Evolutionary conservation across 2,113 vertebrate species (phyloP).

Genomic region (Plecturocebus donacophilus): DNA sequence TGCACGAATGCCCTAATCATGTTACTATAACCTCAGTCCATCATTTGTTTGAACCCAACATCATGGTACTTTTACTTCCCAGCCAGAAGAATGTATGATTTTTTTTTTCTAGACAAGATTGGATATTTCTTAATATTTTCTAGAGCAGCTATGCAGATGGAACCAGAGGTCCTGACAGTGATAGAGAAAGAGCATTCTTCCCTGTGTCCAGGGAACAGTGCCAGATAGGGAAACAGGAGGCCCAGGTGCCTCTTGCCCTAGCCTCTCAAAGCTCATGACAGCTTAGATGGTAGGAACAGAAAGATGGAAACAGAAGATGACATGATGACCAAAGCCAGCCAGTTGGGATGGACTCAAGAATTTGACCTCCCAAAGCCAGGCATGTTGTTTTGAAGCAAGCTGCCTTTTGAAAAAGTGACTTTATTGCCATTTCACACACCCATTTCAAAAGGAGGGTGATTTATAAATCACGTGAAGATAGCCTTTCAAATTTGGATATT

Average conservation of each 20-base stretch:
- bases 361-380: neutral
- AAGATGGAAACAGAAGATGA: neutral
- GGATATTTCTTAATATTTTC: neutral
- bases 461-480: neutral
- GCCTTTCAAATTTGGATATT: neutral
- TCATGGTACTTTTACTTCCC: neutral
- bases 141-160: neutral
- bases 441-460: neutral
- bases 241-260: neutral
- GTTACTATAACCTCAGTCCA: neutral
- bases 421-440: neutral
- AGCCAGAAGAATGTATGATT: neutral
- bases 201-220: neutral
- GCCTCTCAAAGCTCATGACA: neutral
- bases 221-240: neutral
- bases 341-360: conserved; percentile 36
- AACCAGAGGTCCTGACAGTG: neutral
- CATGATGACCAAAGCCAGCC: neutral
- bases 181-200: neutral
- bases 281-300: too few relatives aligned
- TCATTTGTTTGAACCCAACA: neutral
- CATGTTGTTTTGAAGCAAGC: conserved; percentile 1
- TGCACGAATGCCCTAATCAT: fast-evolving
- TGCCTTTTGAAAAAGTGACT: neutral
- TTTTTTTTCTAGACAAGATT: neutral